Evolutionary conservation across 1,140 invertebrate genomes (phyloP).

Genomic region (Drosophila novamexicana): DNA sequence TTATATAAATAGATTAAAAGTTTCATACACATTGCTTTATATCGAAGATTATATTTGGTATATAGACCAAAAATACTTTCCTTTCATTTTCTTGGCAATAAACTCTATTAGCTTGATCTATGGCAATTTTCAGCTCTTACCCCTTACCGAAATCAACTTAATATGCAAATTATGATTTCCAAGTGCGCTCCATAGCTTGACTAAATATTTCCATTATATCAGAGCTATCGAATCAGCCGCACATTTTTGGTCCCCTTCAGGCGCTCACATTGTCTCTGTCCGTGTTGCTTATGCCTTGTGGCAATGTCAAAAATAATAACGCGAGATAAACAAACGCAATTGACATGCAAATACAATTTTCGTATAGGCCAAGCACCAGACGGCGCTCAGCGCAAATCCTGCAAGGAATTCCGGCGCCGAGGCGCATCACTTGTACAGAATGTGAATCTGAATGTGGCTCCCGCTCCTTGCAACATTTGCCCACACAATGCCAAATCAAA

Average conservation of each 20-base stretch:
- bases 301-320: slow-evolving; percentile 76
- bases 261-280: slow-evolving; percentile 12
- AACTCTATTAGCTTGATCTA: not conserved
- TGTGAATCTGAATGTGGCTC: slow-evolving; percentile 18
- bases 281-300: slow-evolving; percentile 47
- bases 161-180: slow-evolving; percentile 32
- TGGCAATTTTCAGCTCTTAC: not conserved
- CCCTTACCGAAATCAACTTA: slow-evolving; percentile 4
- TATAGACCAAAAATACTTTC: no score
- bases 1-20: no score
- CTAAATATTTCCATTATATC: slow-evolving; percentile 58
- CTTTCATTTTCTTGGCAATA: not conserved
- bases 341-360: slow-evolving; percentile 81
- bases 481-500: slow-evolving; percentile 45
- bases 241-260: not conserved
- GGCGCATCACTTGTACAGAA: slow-evolving; percentile 20
- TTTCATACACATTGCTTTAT: no score
- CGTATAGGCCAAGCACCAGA: slow-evolving; percentile 13
- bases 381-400: slow-evolving; percentile 17
- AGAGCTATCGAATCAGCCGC: slow-evolving; percentile 45
- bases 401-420: slow-evolving; percentile 51
- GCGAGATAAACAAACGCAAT: slow-evolving; percentile 79
- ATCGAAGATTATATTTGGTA: no score
- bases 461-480: not conserved
- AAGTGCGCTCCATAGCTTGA: slow-evolving; percentile 58